These are phyloP conservation scores for Labeo rohita DNA, from an alignment of 2,113 vertebrate genomes.

Conservation along the genomic window DNA sequence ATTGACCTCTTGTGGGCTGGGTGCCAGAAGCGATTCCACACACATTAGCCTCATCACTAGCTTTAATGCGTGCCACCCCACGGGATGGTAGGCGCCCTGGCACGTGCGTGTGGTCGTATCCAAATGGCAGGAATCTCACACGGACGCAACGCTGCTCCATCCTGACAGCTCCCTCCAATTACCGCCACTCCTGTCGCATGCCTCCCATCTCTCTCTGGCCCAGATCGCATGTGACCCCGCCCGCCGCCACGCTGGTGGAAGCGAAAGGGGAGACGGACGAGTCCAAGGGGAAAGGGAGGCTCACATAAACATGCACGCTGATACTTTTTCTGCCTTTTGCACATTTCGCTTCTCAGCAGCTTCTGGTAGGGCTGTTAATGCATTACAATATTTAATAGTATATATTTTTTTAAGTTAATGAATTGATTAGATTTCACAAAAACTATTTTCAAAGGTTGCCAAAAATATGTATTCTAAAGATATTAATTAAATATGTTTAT, in stretches of 20 bases:
- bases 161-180: conserved; percentile 78
- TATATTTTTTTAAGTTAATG: not conserved
- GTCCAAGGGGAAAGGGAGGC: not conserved
- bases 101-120: conserved; percentile 55
- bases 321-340: not conserved
- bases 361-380: not conserved
- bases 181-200: conserved; percentile 66
- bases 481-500: not conserved
- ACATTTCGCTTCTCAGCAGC: not conserved
- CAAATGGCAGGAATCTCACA: conserved; percentile 61
- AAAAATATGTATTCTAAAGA: not conserved
- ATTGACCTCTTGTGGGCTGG: conserved; percentile 52
- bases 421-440: not conserved
- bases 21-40: conserved; percentile 69
- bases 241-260: conserved; percentile 66
- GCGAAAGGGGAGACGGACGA: conserved; percentile 20
- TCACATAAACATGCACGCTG: conserved; percentile 6
- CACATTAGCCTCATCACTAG: conserved; percentile 76
- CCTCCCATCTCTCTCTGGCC: conserved; percentile 63
- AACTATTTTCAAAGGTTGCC: not conserved
- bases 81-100: conserved; percentile 67
- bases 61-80: conserved; percentile 70
- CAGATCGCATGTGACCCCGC: conserved; percentile 71
- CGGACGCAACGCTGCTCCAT: conserved; percentile 49
- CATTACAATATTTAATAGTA: not conserved